Evolutionary conservation across 1,140 invertebrate species (phyloP), one percentile per base, ranked within the genome.

Genomic region (Drosophila parvula): DNA sequence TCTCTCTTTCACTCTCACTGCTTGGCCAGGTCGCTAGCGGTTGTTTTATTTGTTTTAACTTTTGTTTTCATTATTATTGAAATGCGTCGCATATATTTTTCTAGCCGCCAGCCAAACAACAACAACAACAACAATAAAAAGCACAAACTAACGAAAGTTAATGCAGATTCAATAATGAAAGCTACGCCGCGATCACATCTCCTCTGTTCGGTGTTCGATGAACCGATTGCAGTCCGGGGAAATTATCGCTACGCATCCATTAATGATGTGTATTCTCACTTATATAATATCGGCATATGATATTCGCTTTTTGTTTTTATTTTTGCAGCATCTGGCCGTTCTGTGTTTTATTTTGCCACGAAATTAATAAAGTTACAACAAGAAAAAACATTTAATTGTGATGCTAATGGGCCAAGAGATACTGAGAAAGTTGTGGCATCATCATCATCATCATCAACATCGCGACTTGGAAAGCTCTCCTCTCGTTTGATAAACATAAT

Each of bases 1-100:
- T 45, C 53, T 70, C 57, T 60, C 48, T 47, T 27, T 34, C 14
- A 44, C 41, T 60, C 48, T 47, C 38, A 27, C 44, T 69, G 43
- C 27, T 14, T 75, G 14, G 9, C n/a, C 47, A 50, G 28, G n/a
- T 22, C 22, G 22, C 22, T 22, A 22, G 22, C 22, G 22, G 22
- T 22, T 22, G 56, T 60, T 64, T 69, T 74, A 55, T 84, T 84
- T 84, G 68, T 88, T 79, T 79, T 76, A 85, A 88, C 84, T 83
- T 88, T 88, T 89, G 80, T 78, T 83, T 89, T 88, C 80, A 88
- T 89, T 88, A 79, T 86, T 79, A 83, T 86, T 86, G 71, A 83
- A 89, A 88, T 89, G 53, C 74, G 75, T 38, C 63, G 79, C 63
- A 86, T 78, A 78, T 82, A 65, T 82, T 79, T 88, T 77, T 88